These are phyloP conservation scores for Chlorocebus sabaeus DNA, from an alignment of 2,113 vertebrate species.

Conservation along the genomic window DNA sequence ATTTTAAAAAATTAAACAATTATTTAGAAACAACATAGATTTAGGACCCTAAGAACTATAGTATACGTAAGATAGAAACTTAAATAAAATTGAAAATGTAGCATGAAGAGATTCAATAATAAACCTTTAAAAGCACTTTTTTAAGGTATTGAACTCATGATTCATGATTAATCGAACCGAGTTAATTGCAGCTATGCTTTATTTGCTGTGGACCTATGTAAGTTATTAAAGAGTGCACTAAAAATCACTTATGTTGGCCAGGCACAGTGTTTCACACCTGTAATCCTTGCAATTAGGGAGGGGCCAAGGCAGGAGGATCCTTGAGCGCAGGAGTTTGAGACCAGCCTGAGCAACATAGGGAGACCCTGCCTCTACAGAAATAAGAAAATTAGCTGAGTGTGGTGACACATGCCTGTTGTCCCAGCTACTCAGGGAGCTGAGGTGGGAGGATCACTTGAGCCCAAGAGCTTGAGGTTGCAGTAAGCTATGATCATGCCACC, in stretches of 20 bases:
- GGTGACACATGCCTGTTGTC: too few species aligned
- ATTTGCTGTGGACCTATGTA: background rate
- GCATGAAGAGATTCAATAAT: background rate
- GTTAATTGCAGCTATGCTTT: conserved; percentile 30
- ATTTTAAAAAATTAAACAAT: background rate
- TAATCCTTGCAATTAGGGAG: too few species aligned
- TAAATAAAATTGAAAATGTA: conserved; percentile 27
- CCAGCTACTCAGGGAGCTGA: too few species aligned
- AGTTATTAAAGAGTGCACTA: background rate
- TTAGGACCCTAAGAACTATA: background rate
- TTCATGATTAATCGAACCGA: background rate
- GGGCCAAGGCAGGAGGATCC: too few species aligned
- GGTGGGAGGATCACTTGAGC: too few species aligned
- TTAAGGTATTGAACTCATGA: background rate
- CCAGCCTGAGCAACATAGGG: too few species aligned
- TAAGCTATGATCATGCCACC: too few species aligned
- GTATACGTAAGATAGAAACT: conserved; percentile 23
- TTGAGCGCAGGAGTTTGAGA: too few species aligned
- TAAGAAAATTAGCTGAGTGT: too few species aligned
- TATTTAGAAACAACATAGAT: background rate
- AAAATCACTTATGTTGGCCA: background rate
- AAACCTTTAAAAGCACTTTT: conserved; percentile 16
- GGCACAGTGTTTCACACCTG: too few species aligned
- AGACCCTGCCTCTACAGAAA: too few species aligned
- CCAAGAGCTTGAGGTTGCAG: too few species aligned